These are phyloP conservation scores for Coleophora deauratella DNA, from an alignment of 2,888 invertebrate species.

Conservation along the genomic window DNA sequence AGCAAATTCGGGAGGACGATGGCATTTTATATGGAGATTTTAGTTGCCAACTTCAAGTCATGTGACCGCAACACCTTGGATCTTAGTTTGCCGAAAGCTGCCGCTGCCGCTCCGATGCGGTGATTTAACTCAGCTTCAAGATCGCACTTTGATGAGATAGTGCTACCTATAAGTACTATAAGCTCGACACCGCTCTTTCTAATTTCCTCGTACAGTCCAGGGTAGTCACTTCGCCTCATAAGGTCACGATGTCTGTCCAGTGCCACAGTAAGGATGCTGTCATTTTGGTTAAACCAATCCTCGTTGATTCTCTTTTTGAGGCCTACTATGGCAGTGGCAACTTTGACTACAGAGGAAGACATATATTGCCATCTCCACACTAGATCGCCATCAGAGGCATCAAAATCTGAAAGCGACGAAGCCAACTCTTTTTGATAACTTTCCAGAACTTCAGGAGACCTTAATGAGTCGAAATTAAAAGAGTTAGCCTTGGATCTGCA, in stretches of 20 bases:
- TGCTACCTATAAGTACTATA: constrained; percentile 3
- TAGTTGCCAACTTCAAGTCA: too few relatives aligned
- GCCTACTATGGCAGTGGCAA: constrained; percentile 1
- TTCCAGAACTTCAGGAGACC: neutral
- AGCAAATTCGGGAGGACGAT: too few relatives aligned
- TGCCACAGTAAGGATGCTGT: neutral
- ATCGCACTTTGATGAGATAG: too few relatives aligned
- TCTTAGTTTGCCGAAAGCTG: too few relatives aligned
- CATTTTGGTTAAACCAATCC: constrained; percentile 13
- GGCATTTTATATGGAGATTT: too few relatives aligned
- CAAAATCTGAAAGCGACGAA: neutral
- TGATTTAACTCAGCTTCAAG: too few relatives aligned
- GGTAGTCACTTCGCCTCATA: neutral
- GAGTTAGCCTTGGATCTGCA: neutral
- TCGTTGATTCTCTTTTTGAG: constrained; percentile 1
- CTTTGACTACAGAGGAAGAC: neutral
- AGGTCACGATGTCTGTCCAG: neutral
- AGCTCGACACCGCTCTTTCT: neutral
- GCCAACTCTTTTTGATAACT: neutral
- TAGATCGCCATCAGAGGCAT: neutral
- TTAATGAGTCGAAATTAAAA: constrained; percentile 2
- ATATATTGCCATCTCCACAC: neutral
- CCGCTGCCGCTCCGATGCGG: too few relatives aligned
- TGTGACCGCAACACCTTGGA: too few relatives aligned
- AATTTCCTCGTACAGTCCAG: neutral